Evolutionary conservation across 1,140 invertebrate genomes (phyloP).

Genomic region (Heterodera schachtii): DNA sequence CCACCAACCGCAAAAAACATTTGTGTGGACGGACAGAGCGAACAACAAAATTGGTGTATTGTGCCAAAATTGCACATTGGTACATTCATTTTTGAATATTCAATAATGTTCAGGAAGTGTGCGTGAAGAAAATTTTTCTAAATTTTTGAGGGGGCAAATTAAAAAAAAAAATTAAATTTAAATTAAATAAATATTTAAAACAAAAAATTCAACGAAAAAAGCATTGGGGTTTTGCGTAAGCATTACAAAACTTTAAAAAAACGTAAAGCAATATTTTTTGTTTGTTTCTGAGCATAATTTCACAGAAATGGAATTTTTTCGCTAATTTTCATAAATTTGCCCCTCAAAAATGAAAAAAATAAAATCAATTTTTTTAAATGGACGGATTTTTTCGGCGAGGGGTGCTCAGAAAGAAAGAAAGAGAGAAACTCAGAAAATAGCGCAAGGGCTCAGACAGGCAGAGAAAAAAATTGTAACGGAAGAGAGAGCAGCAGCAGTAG

Average conservation of each 20-base stretch:
- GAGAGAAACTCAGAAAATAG: neutral
- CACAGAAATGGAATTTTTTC: neutral
- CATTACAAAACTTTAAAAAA: too few species aligned
- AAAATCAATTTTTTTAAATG: neutral
- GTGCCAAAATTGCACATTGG: too few species aligned
- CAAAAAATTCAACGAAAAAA: neutral
- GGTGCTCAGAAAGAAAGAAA: neutral
- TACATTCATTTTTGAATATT: too few species aligned
- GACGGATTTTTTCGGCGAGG: neutral
- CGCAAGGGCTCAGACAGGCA: conserved; percentile 3
- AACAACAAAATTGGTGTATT: neutral
- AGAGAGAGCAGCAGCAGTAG: neutral
- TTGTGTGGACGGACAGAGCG: neutral
- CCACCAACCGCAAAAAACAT: neutral
- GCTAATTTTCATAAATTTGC: neutral
- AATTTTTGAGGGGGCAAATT: neutral
- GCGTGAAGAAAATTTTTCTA: neutral
- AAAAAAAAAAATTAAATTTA: too few species aligned
- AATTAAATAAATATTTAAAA: neutral
- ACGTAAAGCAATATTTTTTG: neutral
- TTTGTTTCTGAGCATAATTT: neutral
- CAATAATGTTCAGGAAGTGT: neutral
- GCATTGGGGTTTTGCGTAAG: neutral
- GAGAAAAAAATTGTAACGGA: neutral
- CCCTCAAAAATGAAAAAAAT: neutral